Base-by-base conservation (phyloP, 2,113 vertebrate species). In the Platichthys flesus region DNA sequence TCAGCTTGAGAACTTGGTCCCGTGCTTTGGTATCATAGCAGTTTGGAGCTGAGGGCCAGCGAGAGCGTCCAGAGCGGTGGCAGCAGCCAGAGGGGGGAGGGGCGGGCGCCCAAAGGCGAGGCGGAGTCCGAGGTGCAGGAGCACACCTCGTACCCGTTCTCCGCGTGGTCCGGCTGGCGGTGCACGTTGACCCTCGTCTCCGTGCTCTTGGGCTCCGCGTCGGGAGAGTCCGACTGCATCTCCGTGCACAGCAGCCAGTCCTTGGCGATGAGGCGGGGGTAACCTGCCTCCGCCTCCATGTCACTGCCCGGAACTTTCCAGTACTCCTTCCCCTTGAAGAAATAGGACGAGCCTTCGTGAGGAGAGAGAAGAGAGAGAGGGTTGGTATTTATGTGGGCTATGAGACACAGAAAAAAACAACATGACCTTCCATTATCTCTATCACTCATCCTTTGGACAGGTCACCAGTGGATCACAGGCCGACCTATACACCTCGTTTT, bases 201-300 rank as follows among this genome's bases (percentile, higher is more conserved):
- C 0, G 93, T 87, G 80, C 88, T 89, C 54, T 91, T 81, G 84
- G 92, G 83, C 0, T 94, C 94, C 0, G 92, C 58, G 67, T 92
- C 93, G 0, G 96, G 93, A 0, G 95, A 86, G 24, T 96, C 95
- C 0, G 95, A 90, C 88, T 96, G 97, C 91, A 95, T 94, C 84
- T 97, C 94, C 0, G 93, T 89, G 81, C 98, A 99, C 59, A 96
- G 88, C 83, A 99, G 94, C 98, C 98, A 99, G 95, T 99, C 98
- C 71, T 81, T 94, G 0, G 96, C 96, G 0, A 95, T 96, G 85
- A 96, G 93, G 75, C 93, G 96, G 0, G 98, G 98, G 72, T 94
- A 98, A 0, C 95, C 95, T 0, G 92, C 88, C 37, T 96, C 97
- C 1, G 72, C 95, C 82, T 97, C 96, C 94, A 95, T 93, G 64